Evolutionary conservation across 2,113 vertebrate genomes (phyloP).

Genomic region (Sinocyclocheilus grahami): DNA sequence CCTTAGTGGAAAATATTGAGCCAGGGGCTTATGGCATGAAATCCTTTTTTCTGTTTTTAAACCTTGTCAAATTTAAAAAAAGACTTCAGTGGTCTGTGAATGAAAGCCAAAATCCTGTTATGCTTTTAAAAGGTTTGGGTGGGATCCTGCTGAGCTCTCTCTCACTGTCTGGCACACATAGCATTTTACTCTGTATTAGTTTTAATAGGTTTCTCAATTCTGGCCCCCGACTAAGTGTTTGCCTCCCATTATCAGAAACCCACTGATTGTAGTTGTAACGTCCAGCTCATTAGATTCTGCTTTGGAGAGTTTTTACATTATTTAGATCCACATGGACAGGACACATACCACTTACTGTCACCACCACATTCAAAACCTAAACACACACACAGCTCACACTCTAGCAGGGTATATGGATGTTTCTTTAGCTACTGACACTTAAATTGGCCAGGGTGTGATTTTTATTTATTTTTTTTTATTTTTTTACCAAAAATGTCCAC

Average conservation of each 20-base stretch:
- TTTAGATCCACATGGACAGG: conserved; percentile 42
- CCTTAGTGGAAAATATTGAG: conserved; percentile 49
- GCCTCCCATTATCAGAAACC: conserved; percentile 43
- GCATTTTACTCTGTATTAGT: conserved; percentile 49
- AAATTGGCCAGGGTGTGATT: background rate
- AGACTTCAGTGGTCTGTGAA: conserved; percentile 49
- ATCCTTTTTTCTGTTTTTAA: conserved; percentile 33
- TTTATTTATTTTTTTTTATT: no score
- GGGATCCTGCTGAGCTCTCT: conserved; percentile 44
- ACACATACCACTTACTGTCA: background rate
- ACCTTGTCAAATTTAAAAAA: conserved; percentile 50
- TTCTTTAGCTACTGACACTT: background rate
- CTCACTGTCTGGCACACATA: background rate
- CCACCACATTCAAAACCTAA: background rate
- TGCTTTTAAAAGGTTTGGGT: conserved; percentile 51
- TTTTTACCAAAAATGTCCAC: no score
- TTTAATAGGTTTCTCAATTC: conserved; percentile 46
- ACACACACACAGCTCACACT: background rate
- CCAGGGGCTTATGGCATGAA: conserved; percentile 12
- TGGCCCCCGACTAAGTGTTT: conserved; percentile 34
- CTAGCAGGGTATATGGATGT: background rate
- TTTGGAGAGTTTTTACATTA: conserved; percentile 8
- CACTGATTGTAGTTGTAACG: conserved; percentile 38
- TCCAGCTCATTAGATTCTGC: background rate
- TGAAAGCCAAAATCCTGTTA: conserved; percentile 58